Conservation (phyloP, 2,113 vertebrate species). For the Hystrix brachyura region DNA sequence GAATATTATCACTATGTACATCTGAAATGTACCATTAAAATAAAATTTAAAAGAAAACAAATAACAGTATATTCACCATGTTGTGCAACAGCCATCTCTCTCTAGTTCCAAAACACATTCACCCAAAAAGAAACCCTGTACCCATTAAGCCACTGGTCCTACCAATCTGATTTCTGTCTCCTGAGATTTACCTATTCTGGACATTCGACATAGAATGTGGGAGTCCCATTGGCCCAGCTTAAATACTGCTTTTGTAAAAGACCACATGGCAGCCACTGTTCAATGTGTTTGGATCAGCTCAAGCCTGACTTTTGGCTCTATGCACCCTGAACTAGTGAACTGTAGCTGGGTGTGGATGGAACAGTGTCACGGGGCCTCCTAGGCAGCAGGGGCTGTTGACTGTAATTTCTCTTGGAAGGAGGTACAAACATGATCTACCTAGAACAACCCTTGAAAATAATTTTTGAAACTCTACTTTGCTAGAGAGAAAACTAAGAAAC, state of each 20-base stretch:
- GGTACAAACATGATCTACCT: neutral
- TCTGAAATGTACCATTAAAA: too few species aligned
- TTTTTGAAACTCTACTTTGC: neutral
- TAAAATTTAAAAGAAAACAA: too few species aligned
- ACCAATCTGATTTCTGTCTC: neutral
- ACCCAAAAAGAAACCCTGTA: neutral
- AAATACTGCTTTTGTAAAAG: neutral
- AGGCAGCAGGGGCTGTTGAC: neutral
- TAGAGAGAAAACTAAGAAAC: neutral
- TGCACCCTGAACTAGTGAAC: neutral
- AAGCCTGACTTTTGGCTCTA: neutral
- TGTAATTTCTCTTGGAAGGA: neutral
- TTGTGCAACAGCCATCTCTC: neutral
- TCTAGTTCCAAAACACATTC: neutral
- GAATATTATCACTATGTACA: too few species aligned
- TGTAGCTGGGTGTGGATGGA: neutral
- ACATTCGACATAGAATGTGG: neutral
- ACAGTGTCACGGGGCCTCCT: neutral
- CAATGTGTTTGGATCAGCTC: neutral
- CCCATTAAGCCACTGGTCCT: neutral
- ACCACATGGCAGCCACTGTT: neutral
- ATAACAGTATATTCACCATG: neutral
- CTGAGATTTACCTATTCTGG: neutral
- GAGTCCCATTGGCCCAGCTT: neutral
- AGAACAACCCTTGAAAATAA: slow-evolving; percentile 18